Base-by-base conservation (phyloP, 2,888 invertebrate genomes). In the Apamea anceps region DNA sequence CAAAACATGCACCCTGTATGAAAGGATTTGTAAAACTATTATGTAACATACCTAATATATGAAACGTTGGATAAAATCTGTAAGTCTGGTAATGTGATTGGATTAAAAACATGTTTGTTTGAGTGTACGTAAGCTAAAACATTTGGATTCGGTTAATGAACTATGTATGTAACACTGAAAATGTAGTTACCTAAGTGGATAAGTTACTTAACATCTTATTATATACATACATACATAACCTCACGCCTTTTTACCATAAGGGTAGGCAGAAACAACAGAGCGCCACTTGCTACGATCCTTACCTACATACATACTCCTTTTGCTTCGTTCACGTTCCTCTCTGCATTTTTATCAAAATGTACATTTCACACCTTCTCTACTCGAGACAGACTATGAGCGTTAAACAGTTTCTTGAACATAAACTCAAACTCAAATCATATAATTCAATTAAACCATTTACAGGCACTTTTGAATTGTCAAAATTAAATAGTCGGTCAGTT, bases 101-200 rank as follows among this genome's bases (percentile, higher is more conserved):
- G 72, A 62, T 86, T 84, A 54, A 82, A 74, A 86, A 70, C 68
- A 72, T 82, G 72, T 86, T 83, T 83, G 72, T 76, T 77, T 68
- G 25, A n/a, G 82, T 74, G 60, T 73, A 37, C 15, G 18, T 45
- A 15, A 48, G 62, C 66, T 28, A 62, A 66, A 84, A 37, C 48
- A 12, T 67, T 57, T 28, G 54, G 28, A 54, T 72, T 71, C 60
- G 85, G 80, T 72, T 80, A 85, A 32, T 54, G 85, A 85, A 68
- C 80, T 68, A 25, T 68, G 54, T 68, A 25, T 68, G 54, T 21
- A 28, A 28, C 42, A 28, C 62, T 84, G 54, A 37, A 81, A 51
- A 62, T 12, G 15, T 28, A 45, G 12, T 57, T 42, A 77, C 63
- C 1, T 28, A 25, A 13, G 18, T 13, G 3, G 12, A n/a, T 0